These are phyloP conservation scores for Stigmatopora nigra DNA, from an alignment of 2,113 vertebrate genomes.

Conservation along the genomic window DNA sequence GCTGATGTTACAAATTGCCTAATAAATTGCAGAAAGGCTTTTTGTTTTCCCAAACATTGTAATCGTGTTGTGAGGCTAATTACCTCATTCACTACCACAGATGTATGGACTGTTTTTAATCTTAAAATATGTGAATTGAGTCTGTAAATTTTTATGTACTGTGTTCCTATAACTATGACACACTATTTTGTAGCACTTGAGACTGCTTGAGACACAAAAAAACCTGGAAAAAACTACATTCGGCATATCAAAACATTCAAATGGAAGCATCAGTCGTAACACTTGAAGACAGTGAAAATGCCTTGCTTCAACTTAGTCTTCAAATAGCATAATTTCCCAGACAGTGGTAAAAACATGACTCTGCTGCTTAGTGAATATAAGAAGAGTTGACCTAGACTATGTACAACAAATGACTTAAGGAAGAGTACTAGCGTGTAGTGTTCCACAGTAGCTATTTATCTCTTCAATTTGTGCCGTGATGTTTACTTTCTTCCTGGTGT, in stretches of 20 bases:
- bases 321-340: background rate
- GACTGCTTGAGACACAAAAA: too few relatives aligned
- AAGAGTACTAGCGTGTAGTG: background rate
- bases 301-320: background rate
- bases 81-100: too few relatives aligned
- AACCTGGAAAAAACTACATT: too few relatives aligned
- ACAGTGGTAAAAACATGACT: background rate
- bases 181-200: too few relatives aligned
- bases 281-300: background rate
- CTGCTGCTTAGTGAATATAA: background rate
- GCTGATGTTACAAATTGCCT: too few relatives aligned
- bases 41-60: too few relatives aligned
- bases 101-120: too few relatives aligned
- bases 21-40: too few relatives aligned
- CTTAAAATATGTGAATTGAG: too few relatives aligned
- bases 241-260: background rate
- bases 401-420: constrained; percentile 8
- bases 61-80: too few relatives aligned
- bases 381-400: background rate
- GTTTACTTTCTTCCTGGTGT: constrained; percentile 62
- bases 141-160: too few relatives aligned
- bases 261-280: background rate
- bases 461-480: constrained; percentile 52
- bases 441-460: constrained; percentile 20
- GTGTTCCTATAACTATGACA: too few relatives aligned